Percentiles rank a stretch among this genome's conserved stretches.
Evolutionary conservation across 2,797 vertebrate genomes (phyloP).

Genomic region (Microctenopoma steveboyesi): DNA sequence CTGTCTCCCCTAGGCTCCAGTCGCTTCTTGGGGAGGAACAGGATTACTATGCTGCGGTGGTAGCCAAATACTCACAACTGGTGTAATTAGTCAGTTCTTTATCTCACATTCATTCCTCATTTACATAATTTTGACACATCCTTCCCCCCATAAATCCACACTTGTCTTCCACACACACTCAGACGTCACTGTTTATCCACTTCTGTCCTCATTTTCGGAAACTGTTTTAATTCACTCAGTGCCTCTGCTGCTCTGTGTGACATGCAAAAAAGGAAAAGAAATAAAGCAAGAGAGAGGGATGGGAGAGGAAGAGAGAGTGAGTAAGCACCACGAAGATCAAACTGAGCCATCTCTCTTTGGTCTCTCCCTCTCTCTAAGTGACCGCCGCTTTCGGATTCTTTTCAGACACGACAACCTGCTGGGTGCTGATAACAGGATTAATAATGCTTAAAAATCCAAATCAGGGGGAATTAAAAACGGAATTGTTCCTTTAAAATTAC

Average conservation of each 20-base stretch:
- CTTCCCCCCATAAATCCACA: conserved; percentile 31
- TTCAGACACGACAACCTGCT: conserved; percentile 91
- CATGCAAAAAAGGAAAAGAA: conserved; percentile 64
- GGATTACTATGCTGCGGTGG: conserved; percentile 31
- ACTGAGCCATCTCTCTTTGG: conserved; percentile 76
- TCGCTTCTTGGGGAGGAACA: conserved; percentile 11
- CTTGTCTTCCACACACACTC: conserved; percentile 1
- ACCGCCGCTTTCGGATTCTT: conserved; percentile 82
- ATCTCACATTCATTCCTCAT: conserved; percentile 44
- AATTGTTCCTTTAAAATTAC: conserved; percentile 95
- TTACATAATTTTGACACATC: conserved; percentile 65
- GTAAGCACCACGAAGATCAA: conserved; percentile 66
- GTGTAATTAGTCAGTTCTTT: conserved; percentile 63
- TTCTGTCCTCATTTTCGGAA: conserved; percentile 57
- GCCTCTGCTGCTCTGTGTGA: conserved; percentile 72
- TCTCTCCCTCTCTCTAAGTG: conserved; percentile 84
- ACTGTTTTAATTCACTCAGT: conserved; percentile 77
- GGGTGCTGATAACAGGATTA: conserved; percentile 99
- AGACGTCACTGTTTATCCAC: conserved; percentile 50
- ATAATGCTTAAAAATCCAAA: conserved; percentile 94
- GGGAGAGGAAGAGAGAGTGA: conserved; percentile 19
- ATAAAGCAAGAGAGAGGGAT: conserved; percentile 29
- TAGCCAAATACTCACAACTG: conserved; percentile 51
- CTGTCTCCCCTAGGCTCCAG: conserved; percentile 11
- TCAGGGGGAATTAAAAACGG: conserved; percentile 93